These are phyloP conservation scores for Dolichallabes microphthalmus DNA, from an alignment of 2,113 vertebrate species.

Conservation along the genomic window DNA sequence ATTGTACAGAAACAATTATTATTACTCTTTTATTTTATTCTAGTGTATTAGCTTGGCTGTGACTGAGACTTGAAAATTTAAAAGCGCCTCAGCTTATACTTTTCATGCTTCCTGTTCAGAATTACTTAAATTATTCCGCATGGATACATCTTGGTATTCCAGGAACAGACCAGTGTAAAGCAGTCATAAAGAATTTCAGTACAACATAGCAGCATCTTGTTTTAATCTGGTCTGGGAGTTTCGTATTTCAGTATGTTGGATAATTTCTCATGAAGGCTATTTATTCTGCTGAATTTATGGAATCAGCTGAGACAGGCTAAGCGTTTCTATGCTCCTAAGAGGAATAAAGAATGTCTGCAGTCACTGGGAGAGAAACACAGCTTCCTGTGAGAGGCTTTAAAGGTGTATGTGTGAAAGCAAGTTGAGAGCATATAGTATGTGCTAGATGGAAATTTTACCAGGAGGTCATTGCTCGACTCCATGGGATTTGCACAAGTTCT, in stretches of 20 bases:
- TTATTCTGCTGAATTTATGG: conserved; percentile 43
- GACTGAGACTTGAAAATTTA: not conserved
- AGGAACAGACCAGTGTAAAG: not conserved
- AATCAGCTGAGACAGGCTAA: conserved; percentile 46
- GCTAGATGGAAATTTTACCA: conserved; percentile 41
- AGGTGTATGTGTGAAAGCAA: conserved; percentile 19
- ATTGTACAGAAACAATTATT: not conserved
- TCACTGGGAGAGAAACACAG: conserved; percentile 14
- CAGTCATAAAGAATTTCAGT: conserved; percentile 1
- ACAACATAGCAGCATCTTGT: conserved; percentile 34
- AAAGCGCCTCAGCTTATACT: not conserved
- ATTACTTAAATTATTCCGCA: not conserved
- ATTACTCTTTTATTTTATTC: not conserved
- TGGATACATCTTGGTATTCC: conserved; percentile 22
- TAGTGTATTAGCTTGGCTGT: not conserved
- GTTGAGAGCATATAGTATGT: not conserved
- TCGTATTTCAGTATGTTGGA: conserved; percentile 52
- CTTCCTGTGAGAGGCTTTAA: conserved; percentile 15
- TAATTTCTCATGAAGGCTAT: conserved; percentile 28
- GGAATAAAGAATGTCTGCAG: conserved; percentile 43
- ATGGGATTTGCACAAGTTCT: conserved; percentile 28
- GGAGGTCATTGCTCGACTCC: not conserved
- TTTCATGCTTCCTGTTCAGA: conserved; percentile 4
- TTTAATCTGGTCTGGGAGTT: conserved; percentile 41
- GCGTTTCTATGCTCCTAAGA: conserved; percentile 25